A percentile compares a stretch with the other conserved stretches of the same genome.
Evolutionary conservation across 1,140 invertebrate genomes (phyloP).

Genomic region (Lepidurus arcticus): DNA sequence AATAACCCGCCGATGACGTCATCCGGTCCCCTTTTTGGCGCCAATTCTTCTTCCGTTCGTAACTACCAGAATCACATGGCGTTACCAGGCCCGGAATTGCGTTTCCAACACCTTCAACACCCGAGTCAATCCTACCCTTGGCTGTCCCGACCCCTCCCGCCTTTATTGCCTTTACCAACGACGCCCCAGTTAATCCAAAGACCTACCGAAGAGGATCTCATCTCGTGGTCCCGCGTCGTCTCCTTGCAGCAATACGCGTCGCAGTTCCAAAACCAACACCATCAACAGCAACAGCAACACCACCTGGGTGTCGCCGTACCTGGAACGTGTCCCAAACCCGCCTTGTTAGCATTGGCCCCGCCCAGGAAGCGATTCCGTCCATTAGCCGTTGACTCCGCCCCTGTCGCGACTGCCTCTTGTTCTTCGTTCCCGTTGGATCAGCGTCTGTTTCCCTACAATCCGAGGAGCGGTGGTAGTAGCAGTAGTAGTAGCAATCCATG

Average conservation of each 20-base stretch:
- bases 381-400: background rate
- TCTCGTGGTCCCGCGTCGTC: background rate
- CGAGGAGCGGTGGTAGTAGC: background rate
- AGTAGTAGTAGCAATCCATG: background rate
- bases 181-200: background rate
- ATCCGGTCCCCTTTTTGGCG: background rate
- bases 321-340: background rate
- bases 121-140: background rate
- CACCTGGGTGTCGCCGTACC: background rate
- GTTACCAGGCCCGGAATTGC: background rate
- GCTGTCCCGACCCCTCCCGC: background rate
- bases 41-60: background rate
- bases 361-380: constrained; percentile 8
- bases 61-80: background rate
- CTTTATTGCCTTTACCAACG: background rate
- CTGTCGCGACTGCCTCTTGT: background rate
- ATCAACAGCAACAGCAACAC: background rate
- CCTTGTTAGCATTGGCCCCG: background rate
- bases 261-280: background rate
- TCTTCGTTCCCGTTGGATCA: background rate
- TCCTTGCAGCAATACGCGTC: constrained; percentile 6
- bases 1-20: background rate
- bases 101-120: background rate
- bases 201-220: background rate
- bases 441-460: background rate